Base-by-base conservation (phyloP, 2,888 invertebrate genomes). In the Dynastes maya region DNA sequence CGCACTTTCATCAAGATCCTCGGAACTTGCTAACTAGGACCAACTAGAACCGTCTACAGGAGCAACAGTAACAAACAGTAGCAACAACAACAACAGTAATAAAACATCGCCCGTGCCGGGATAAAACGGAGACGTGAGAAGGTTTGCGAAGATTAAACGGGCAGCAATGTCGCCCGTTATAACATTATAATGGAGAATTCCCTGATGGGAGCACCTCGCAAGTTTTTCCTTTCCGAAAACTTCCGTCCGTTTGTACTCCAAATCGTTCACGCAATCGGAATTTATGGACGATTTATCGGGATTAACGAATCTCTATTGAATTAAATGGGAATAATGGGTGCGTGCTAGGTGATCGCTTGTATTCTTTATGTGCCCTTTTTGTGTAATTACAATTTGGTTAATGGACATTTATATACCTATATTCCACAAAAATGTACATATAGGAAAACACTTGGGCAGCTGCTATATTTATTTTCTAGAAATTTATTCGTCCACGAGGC, bases 201-300 rank as follows among this genome's bases (percentile, higher is more conserved):
- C 45, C 11, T 11, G 45, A 45, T 45, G 45, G 45, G 45, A 45
- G 8, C 55, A 16, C 55, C 55, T 55, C 55, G 5, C 5, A 58
- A 58, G 55, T 58, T 58, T 58, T 58, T 58, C 16, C 53, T 53
- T 58, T 22, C 22, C 22, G 55, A 16, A 16, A 58, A 67, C 45
- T 67, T 67, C 65, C 65, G 65, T 45, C 65, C 40, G 40, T 22
- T 45, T 40, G 22, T 22, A 67, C 55, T 16, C n/a, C n/a, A 16
- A 3, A 40, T 67, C 65, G 65, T 67, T 40, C 65, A 67, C 37
- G 40, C 40, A 40, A 58, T 58, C 65, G 22, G 22, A 67, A 67
- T 67, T 67, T 67, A 67, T 67, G 65, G 65, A 67, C 65, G 45
- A 67, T 67, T 67, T 67, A 67, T 67, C 65, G 45, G 45, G 65